A percentile compares a stretch with the other conserved stretches of the same genome.
These are phyloP conservation scores for Denticeps clupeoides DNA, from an alignment of 2,797 vertebrate genomes.

Conservation along the genomic window DNA sequence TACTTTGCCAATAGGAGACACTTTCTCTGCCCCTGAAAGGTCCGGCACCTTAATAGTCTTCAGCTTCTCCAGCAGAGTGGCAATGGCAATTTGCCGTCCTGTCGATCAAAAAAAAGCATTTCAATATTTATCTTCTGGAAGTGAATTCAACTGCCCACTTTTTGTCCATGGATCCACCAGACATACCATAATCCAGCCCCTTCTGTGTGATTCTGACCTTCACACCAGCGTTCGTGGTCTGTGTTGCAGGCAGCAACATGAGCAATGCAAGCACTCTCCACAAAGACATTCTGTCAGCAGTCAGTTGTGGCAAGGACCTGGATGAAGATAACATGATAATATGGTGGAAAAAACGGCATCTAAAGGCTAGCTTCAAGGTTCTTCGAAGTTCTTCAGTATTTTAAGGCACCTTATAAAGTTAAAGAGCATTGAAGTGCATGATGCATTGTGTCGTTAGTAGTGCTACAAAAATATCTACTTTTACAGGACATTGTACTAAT, in stretches of 20 bases:
- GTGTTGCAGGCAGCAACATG: constrained; percentile 28
- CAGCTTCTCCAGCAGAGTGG: constrained; percentile 45
- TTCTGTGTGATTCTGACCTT: constrained; percentile 54
- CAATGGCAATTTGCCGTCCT: constrained; percentile 55
- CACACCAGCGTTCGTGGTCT: constrained; percentile 45
- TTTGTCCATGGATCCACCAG: too few relatives aligned
- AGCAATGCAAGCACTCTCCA: constrained; percentile 37
- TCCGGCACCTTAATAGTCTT: constrained; percentile 50
- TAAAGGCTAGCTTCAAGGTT: too few relatives aligned
- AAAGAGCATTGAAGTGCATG: too few relatives aligned
- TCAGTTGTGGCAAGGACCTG: constrained; percentile 17
- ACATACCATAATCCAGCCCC: constrained; percentile 59
- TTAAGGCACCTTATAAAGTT: too few relatives aligned
- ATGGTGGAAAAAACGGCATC: too few relatives aligned
- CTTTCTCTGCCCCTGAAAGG: constrained; percentile 40
- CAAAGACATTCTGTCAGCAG: constrained; percentile 37
- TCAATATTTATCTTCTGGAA: too few relatives aligned
- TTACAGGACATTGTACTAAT: too few relatives aligned
- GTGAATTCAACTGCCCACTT: too few relatives aligned
- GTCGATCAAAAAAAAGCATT: not conserved
- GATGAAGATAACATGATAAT: too few relatives aligned
- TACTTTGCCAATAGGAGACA: constrained; percentile 52
- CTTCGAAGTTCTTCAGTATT: too few relatives aligned
- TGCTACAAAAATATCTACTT: too few relatives aligned
- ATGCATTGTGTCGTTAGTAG: too few relatives aligned